These are phyloP conservation scores for Chaetodon auriga DNA, from an alignment of 2,113 vertebrate genomes.

Conservation along the genomic window DNA sequence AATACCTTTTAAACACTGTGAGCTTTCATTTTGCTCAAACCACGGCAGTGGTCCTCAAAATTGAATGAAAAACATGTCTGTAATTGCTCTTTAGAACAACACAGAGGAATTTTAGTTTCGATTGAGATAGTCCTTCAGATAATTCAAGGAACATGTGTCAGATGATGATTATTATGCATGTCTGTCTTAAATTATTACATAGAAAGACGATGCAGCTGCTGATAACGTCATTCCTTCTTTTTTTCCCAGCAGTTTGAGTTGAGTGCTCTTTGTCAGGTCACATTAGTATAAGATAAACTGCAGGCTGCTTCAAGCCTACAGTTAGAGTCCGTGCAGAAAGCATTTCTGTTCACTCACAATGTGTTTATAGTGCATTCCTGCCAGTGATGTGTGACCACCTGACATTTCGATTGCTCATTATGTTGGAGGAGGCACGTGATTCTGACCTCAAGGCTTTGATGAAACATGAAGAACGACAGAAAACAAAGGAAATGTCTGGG, in stretches of 20 bases:
- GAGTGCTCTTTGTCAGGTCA: conserved; percentile 11
- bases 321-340: conserved; percentile 22
- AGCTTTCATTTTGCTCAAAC: no score
- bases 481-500: neutral
- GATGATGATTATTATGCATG: neutral
- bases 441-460: conserved; percentile 12
- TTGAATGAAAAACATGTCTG: neutral
- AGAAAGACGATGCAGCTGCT: neutral
- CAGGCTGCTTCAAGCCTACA: neutral
- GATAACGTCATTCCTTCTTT: neutral
- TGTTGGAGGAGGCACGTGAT: neutral
- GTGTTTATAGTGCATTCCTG: conserved; percentile 12
- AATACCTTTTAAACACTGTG: no score
- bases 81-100: neutral
- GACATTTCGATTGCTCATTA: conserved; percentile 15
- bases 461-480: neutral
- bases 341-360: conserved; percentile 7
- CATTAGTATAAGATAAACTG: neutral
- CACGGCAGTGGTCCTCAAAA: neutral
- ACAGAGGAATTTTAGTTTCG: no score
- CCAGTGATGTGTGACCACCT: conserved; percentile 20
- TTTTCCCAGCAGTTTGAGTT: neutral
- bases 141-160: neutral
- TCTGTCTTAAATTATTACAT: neutral
- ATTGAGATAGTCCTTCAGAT: neutral